Conservation (phyloP, 2,888 invertebrate species). For the Xylocampa areola region DNA sequence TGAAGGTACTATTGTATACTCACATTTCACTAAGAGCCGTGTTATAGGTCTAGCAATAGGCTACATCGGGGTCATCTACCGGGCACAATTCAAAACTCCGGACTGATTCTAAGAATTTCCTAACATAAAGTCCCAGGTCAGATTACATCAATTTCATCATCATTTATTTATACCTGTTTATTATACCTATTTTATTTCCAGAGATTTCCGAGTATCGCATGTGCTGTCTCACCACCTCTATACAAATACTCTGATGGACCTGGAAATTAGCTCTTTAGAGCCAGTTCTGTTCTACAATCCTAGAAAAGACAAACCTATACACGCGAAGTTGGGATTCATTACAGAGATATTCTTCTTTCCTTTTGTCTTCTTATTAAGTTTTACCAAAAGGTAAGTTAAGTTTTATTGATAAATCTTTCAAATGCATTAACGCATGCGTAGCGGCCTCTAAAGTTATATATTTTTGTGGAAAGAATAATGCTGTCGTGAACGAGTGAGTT, state of each 20-base stretch:
- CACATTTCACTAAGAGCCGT: too few species aligned
- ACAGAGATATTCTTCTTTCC: slow-evolving; percentile 82
- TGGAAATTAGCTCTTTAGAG: slow-evolving; percentile 92
- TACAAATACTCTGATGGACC: slow-evolving; percentile 93
- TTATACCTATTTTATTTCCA: slow-evolving; percentile 66
- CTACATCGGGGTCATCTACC: too few species aligned
- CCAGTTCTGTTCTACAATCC: slow-evolving; percentile 92
- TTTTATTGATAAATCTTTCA: neutral
- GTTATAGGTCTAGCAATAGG: too few species aligned
- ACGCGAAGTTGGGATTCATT: slow-evolving; percentile 87
- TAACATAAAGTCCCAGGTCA: too few species aligned
- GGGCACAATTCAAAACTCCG: too few species aligned
- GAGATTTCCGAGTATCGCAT: slow-evolving; percentile 94
- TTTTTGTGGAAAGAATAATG: too few species aligned
- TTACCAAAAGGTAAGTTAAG: slow-evolving; percentile 60
- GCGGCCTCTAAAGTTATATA: too few species aligned
- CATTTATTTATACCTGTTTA: neutral
- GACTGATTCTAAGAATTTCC: too few species aligned
- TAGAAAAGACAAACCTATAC: slow-evolving; percentile 84
- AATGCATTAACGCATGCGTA: too few species aligned
- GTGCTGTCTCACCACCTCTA: slow-evolving; percentile 94
- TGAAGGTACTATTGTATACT: too few species aligned
- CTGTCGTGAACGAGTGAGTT: too few species aligned
- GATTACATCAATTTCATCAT: too few species aligned
- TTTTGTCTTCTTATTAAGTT: slow-evolving; percentile 74